These are phyloP conservation scores for Antrozous pallidus DNA, from an alignment of 2,797 vertebrate species.

Conservation along the genomic window DNA sequence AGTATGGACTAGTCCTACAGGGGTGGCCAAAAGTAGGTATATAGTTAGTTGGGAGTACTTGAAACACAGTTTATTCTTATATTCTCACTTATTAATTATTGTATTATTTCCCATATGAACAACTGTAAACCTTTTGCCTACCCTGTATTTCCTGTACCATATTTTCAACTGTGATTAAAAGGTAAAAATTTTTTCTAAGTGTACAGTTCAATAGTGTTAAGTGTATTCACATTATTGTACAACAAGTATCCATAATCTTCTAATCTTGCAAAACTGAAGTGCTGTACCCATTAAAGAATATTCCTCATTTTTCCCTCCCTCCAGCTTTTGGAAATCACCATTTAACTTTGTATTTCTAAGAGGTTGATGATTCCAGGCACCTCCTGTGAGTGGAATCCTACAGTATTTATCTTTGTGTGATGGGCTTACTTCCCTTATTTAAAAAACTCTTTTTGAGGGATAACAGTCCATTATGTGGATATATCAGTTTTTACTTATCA, in stretches of 20 bases:
- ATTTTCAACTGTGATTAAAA: background rate
- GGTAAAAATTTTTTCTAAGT: background rate
- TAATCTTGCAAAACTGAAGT: no score
- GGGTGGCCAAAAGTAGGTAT: background rate
- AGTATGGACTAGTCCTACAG: background rate
- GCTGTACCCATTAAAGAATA: no score
- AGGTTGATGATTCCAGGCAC: background rate
- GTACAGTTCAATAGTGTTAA: background rate
- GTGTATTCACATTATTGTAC: background rate
- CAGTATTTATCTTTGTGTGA: background rate
- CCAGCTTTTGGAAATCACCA: background rate
- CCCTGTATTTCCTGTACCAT: background rate
- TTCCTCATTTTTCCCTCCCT: accelerated
- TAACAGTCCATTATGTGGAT: background rate
- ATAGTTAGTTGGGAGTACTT: background rate
- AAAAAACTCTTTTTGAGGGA: background rate
- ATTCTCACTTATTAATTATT: no score
- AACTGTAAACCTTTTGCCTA: background rate
- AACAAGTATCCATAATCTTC: background rate
- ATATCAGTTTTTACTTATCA: background rate
- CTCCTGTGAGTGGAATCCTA: background rate
- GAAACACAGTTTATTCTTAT: background rate
- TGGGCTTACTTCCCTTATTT: background rate
- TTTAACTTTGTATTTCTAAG: background rate
- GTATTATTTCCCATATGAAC: background rate